These are phyloP conservation scores for Globia sparganii DNA, from an alignment of 2,888 invertebrate genomes.

Conservation along the genomic window DNA sequence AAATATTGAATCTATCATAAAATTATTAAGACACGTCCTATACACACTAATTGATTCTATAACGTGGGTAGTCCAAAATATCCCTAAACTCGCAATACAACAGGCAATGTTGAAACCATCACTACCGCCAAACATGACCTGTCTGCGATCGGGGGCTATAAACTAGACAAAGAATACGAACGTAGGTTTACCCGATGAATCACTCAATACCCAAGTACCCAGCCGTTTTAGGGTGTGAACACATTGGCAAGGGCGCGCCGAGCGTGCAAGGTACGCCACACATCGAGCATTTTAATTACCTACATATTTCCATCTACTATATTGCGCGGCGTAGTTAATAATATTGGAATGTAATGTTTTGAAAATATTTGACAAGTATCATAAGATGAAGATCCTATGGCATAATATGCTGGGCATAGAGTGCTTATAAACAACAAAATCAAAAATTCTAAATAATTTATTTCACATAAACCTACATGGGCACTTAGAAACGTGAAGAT, in stretches of 20 bases:
- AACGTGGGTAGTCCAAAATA: slow-evolving; percentile 20
- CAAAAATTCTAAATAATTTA: no score
- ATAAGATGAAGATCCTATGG: slow-evolving; percentile 8
- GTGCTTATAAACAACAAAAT: no score
- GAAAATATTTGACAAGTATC: slow-evolving; percentile 11
- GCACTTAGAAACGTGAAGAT: background rate
- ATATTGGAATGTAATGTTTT: slow-evolving; percentile 13
- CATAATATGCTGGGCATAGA: no score
- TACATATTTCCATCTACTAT: slow-evolving; percentile 10
- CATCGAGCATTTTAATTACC: slow-evolving; percentile 42
- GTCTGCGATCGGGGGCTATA: slow-evolving; percentile 33
- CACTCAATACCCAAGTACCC: slow-evolving; percentile 43
- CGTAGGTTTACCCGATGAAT: slow-evolving; percentile 66
- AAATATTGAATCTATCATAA: background rate
- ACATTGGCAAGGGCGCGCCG: slow-evolving; percentile 45
- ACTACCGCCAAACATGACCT: slow-evolving; percentile 28
- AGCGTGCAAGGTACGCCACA: slow-evolving; percentile 40
- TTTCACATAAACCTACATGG: no score
- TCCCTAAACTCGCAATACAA: slow-evolving; percentile 13
- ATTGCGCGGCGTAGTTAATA: slow-evolving; percentile 8
- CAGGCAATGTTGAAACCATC: slow-evolving; percentile 37
- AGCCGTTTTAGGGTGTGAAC: slow-evolving; percentile 57
- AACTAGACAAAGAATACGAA: slow-evolving; percentile 49
- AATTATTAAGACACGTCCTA: slow-evolving; percentile 2
- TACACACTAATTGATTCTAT: background rate